Percentiles rank a stretch among this genome's conserved stretches.
Conservation (phyloP, 2,113 vertebrate species). For the Manacus vitellinus region DNA sequence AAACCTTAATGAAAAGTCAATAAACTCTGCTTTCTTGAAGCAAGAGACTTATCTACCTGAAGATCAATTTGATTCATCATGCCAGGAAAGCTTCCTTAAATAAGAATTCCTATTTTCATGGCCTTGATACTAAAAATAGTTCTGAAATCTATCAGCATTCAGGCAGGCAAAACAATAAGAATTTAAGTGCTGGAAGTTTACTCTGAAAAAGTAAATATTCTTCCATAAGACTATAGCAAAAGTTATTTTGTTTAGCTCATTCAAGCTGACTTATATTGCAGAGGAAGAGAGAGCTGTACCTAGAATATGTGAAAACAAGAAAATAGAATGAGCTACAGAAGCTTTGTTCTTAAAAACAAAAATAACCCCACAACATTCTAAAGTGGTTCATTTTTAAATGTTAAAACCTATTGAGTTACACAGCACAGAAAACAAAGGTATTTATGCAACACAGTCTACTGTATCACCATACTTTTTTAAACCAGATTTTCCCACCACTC, state of each 20-base stretch:
- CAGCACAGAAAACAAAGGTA: neutral
- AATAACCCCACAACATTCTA: fast-evolving
- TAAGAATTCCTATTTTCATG: neutral
- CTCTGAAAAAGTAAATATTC: neutral
- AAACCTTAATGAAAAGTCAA: neutral
- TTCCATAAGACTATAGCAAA: neutral
- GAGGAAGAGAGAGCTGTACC: neutral
- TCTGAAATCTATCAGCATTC: neutral
- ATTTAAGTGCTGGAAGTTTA: neutral
- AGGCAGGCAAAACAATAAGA: neutral
- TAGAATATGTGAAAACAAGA: neutral
- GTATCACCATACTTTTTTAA: neutral
- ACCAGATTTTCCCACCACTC: neutral
- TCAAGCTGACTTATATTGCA: neutral
- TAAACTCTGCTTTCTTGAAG: neutral
- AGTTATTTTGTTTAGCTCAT: neutral
- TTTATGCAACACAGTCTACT: neutral
- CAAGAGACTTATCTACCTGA: neutral
- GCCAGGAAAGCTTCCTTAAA: neutral
- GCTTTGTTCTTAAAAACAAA: neutral
- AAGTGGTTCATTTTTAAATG: neutral
- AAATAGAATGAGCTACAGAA: neutral
- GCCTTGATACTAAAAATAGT: neutral
- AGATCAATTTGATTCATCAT: neutral
- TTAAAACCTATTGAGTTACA: neutral